phyloP scores from a whole-genome alignment of 2,888 invertebrate genomes.

The Rhingia rostrata region DNA sequence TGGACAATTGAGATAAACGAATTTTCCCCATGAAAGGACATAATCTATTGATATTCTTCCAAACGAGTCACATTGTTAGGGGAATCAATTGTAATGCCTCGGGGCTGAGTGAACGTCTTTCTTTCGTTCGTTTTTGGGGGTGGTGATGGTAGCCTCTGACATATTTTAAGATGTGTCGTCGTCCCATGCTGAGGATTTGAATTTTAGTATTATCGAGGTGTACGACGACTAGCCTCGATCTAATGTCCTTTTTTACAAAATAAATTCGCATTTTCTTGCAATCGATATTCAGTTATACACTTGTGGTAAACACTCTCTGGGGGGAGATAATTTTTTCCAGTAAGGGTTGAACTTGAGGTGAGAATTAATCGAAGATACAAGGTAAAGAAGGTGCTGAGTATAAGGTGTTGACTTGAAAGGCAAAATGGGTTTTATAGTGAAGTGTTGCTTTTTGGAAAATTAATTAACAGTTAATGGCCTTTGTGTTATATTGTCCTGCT shows the following conservation, averaged over 20 bases:
- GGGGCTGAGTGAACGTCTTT: conserved; percentile 21
- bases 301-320: conserved; percentile 39
- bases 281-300: conserved; percentile 54
- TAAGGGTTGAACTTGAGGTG: conserved; percentile 30
- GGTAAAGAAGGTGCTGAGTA: conserved; percentile 1
- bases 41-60: conserved; percentile 72
- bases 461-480: conserved; percentile 62
- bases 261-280: conserved; percentile 18
- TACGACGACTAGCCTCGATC: not conserved
- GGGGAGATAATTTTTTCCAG: conserved; percentile 34
- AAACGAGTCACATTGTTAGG: conserved; percentile 71
- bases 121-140: conserved; percentile 20
- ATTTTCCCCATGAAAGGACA: conserved; percentile 73
- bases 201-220: conserved; percentile 59
- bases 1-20: conserved; percentile 74
- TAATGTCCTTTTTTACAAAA: conserved; percentile 24
- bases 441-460: conserved; percentile 43
- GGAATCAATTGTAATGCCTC: conserved; percentile 70
- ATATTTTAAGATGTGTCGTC: conserved; percentile 57
- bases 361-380: conserved; percentile 13
- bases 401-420: conserved; percentile 28
- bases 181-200: conserved; percentile 55
- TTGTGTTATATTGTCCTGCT: not conserved
- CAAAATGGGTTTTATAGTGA: conserved; percentile 54
- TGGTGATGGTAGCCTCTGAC: conserved; percentile 23